Base-by-base conservation (phyloP, 2,888 invertebrate species). In the Polydrusus pterygomalis region DNA sequence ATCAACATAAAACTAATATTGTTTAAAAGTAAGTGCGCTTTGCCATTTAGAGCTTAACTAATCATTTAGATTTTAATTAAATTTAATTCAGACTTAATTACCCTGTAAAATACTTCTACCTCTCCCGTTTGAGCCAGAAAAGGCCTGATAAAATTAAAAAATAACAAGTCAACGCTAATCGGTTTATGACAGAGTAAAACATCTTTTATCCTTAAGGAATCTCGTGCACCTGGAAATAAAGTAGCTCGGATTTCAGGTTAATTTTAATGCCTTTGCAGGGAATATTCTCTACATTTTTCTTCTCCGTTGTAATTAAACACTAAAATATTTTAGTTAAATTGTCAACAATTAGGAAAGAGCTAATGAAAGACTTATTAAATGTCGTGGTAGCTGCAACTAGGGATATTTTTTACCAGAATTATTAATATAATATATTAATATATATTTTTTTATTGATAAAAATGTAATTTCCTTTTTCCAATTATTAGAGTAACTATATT, bases 141-240 rank as follows among this genome's bases (percentile, higher is more conserved):
- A 9, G 13, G 10, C 13, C 13, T 34, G 25, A 10, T 47, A 20
- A 65, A 65, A 34, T 65, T 25, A 47, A 65, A 65, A 51, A 65
- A 49, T 34, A 65, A 30, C 25, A 65, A 65, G 63, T 25, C 49
- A 30, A 7, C 38, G 15, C 65, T 49, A 65, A 65, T 65, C 38
- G 30, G 30, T 34, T 65, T 65, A 34, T 49, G 65, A 65, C 49
- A 65, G 47, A 30, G 45, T 60, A 38, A 60, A 60, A 18, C 58
- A 60, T 38, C 58, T 60, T 38, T 60, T 60, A 60, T 60, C 58
- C 30, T 60, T 38, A 38, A 38, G 30, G 18, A 18, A 17, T 60
- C 38, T 38, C 18, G 8, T 34, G 34, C 34, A 60, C 38, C 58
- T 38, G n/a, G 17, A 60, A 60, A 38, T 60, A 11, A 60, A 60